Percentiles rank a stretch among this genome's conserved stretches.
These are phyloP conservation scores for Monoplex corrugatus DNA, from an alignment of 2,888 invertebrate genomes.

Conservation along the genomic window DNA sequence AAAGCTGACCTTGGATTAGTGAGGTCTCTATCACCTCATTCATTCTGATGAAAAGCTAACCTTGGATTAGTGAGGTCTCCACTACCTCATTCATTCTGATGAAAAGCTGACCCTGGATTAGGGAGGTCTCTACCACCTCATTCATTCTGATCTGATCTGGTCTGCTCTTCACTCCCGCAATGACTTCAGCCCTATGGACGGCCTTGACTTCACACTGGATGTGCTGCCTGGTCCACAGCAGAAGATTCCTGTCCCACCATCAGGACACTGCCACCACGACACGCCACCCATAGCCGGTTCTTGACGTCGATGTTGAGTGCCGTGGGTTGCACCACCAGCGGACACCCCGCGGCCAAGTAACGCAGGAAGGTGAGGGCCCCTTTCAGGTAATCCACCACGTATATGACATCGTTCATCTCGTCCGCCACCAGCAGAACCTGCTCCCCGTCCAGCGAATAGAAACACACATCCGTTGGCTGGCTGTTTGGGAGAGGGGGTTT, in stretches of 20 bases:
- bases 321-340: constrained; percentile 32
- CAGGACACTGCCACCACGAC: background rate
- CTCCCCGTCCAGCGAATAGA: background rate
- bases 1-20: no score
- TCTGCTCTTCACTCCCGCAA: background rate
- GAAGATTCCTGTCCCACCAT: background rate
- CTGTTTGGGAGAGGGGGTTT: background rate
- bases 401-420: constrained; percentile 25
- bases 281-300: constrained; percentile 27
- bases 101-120: no score
- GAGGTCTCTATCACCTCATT: no score
- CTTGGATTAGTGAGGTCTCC: no score
- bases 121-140: no score
- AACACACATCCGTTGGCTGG: constrained; percentile 31
- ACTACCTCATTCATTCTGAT: no score
- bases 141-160: no score
- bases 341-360: constrained; percentile 5
- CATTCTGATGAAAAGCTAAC: no score
- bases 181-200: background rate
- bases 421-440: constrained; percentile 35
- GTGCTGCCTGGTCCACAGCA: background rate
- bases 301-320: constrained; percentile 33
- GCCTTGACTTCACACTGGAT: background rate
- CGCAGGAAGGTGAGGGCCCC: background rate
- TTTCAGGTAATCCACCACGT: constrained; percentile 10